Percentiles rank a stretch among this genome's conserved stretches.
Evolutionary conservation across 2,113 vertebrate species (phyloP).

Genomic region (Petromus typicus): DNA sequence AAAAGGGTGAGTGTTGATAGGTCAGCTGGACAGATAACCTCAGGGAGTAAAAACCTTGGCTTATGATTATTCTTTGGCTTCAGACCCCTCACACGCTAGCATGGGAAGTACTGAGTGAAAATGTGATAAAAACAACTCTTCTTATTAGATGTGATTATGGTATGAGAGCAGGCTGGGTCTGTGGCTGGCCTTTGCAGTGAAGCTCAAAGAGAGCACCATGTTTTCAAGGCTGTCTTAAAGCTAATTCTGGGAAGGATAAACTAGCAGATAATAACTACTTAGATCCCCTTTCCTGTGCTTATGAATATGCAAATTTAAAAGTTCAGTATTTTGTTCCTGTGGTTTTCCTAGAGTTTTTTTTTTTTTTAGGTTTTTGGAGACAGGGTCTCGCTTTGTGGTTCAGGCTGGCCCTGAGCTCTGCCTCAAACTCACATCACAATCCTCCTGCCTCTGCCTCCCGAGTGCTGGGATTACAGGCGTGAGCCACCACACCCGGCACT

Average conservation of each 20-base stretch:
- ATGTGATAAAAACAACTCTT: not conserved
- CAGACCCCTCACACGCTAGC: not conserved
- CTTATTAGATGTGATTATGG: too few species aligned
- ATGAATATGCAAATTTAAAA: conserved; percentile 47
- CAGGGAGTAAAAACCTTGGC: not conserved
- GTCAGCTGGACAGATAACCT: not conserved
- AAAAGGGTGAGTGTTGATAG: not conserved
- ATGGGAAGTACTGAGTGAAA: not conserved
- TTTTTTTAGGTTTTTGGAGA: too few species aligned
- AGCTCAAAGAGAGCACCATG: not conserved
- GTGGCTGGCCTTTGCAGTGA: not conserved
- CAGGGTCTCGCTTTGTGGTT: too few species aligned
- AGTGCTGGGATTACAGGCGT: too few species aligned
- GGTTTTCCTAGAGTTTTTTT: conserved; percentile 46
- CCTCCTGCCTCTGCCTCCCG: too few species aligned
- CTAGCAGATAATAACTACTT: not conserved
- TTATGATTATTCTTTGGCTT: not conserved
- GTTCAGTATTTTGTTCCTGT: conserved; percentile 52
- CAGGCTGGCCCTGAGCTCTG: too few species aligned
- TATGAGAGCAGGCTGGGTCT: rapidly evolving
- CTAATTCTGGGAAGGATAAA: not conserved
- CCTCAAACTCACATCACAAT: too few species aligned
- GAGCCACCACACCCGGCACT: too few species aligned
- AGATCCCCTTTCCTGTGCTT: not conserved
- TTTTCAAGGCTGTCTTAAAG: not conserved